Evolutionary conservation across 1,140 invertebrate genomes (phyloP), one percentile per base, ranked within the genome.

Genomic region (Papilio dardanus): DNA sequence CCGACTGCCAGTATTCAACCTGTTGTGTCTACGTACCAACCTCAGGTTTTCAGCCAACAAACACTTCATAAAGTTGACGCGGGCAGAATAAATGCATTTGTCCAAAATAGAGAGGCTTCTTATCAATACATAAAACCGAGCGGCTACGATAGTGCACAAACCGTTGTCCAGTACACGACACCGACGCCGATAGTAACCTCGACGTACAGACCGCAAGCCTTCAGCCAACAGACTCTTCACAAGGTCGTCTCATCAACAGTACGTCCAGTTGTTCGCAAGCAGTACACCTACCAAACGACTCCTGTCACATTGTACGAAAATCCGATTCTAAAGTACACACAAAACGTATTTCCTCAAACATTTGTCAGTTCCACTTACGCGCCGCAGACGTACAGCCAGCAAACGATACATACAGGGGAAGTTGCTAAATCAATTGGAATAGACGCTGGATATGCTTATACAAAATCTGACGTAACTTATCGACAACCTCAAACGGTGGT

Each of bases 21-120:
- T 16, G 80, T 80, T n/a, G 80, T 71, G 24, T 68, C 79, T 16
- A 76, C 81, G 1, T 83, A 83, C 33, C 76, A 74, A 35, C 86
- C 86, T 50, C 84, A 89, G 31, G 81, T 85, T 40, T 88, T 84
- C 68, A 89, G 84, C 75, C 86, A 89, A 75, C 86, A 91, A 81
- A 88, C 88, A 19, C 82, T 88, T 69, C 86, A 89, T 74, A 91
- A 89, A 79, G 80, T 88, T 46, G 82, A 87, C 69, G 75, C 80
- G 10, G 83, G 77, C 74, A 73, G 35, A 54, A 73, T 73, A 19
- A 83, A 90, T 73, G 74, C 65, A 68, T 85, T 87, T 69, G 75
- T 76, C 65, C 80, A 85, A 21, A 77, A 79, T 21, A 75, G 79
- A 33, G 78, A 84, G 54, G 76, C 77, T 50, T 62, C 71, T 76